Base-by-base conservation (phyloP, 92 coral and sea anemone genomes). In the Umimayanthus kanabou region DNA sequence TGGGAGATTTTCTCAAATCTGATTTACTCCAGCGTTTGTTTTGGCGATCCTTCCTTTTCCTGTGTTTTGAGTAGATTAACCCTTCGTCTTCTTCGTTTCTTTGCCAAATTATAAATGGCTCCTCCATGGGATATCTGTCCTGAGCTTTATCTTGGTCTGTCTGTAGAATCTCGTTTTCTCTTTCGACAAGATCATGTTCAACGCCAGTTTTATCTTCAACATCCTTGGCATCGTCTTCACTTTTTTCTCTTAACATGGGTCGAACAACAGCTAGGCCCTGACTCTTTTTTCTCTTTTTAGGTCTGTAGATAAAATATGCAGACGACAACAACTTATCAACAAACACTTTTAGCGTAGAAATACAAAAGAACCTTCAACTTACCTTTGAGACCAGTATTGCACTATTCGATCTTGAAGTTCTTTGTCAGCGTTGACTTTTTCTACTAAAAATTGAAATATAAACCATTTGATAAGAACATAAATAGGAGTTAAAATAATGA, bases 331-430 rank as follows among this genome's bases (percentile, higher is more conserved):
- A n/a, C 23, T 73, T 33, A 13, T 0, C 77, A 73, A 30, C 1
- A 71, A 26, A 4, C 13, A 15, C 23, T 43, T 20, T 23, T 43
- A 42, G 58, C 14, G 30, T 15, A 33, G 1, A 16, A 23, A 26
- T 73, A 33, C 47, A 39, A 0, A 15, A 73, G 42, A 37, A 15
- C 16, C 14, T 30, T 8, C 18, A 73, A 66, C 77, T 82, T 69
- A 82, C 86, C 77, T 77, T 70, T 82, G 29, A 0, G 86, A n/a
- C 86, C 86, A 82, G 23, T 45, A 42, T 28, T 82, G 77, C 6
- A 82, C 86, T 23, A 82, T 82, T 43, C 73, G 86, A 25, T 82
- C 86, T 67, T 82, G 86, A 43, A 82, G 77, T 50, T 82, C 77
- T 43, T 82, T 45, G 29, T 70, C 50, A 69, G 57, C 64, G 26